Percentiles rank a stretch among this genome's conserved stretches.
phyloP scores from a whole-genome alignment of 2,888 invertebrate genomes.

The Eustalomyia histrio region DNA sequence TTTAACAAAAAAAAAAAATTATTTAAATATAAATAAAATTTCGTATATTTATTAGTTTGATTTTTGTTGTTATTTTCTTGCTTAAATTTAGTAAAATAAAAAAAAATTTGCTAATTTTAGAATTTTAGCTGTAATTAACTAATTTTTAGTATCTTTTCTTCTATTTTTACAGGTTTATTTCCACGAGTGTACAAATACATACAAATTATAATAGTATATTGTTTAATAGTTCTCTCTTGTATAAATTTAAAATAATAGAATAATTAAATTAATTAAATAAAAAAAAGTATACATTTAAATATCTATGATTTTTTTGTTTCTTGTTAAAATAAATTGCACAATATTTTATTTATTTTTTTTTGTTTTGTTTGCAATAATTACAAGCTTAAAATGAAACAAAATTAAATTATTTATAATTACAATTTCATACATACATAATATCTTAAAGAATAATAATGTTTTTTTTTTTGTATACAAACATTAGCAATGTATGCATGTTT shows the following conservation, averaged over 20 bases:
- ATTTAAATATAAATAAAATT: no score
- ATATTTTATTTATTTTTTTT: slow-evolving; percentile 20
- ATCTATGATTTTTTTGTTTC: slow-evolving; percentile 29
- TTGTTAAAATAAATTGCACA: slow-evolving; percentile 58
- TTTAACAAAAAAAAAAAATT: no score
- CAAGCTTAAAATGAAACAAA: slow-evolving; percentile 33
- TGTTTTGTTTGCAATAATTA: slow-evolving; percentile 55
- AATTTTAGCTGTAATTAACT: no score
- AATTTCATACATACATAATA: slow-evolving; percentile 39
- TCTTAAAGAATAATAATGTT: slow-evolving; percentile 20
- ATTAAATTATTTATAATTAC: slow-evolving; percentile 32
- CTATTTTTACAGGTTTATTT: no score
- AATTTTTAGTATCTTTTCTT: no score
- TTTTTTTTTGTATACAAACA: background rate
- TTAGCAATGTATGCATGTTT: slow-evolving; percentile 1
- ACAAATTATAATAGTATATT: background rate
- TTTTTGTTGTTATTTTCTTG: no score
- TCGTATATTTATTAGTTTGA: no score
- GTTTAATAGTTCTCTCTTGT: slow-evolving; percentile 7
- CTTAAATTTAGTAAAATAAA: no score
- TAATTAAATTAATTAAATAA: slow-evolving; percentile 13
- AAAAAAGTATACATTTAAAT: background rate
- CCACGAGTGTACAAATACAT: no score
- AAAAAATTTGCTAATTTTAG: no score
- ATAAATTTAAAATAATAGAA: background rate